Percentiles rank a stretch among this genome's conserved stretches.
Conservation (phyloP, 2,888 invertebrate genomes). For the Operophtera brumata region DNA sequence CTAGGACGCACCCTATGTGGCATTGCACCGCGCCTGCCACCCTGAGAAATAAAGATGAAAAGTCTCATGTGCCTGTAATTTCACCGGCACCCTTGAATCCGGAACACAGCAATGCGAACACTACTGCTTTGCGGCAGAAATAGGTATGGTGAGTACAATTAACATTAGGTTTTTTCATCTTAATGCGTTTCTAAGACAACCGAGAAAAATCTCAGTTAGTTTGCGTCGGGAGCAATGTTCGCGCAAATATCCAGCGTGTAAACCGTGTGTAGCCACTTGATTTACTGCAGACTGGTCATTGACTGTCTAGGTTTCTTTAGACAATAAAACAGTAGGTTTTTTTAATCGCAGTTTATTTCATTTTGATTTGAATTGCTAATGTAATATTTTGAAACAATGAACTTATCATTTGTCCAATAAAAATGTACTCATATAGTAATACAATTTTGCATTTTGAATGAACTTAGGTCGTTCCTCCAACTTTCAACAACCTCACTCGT, state of each 20-base stretch:
- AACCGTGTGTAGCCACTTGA: background rate
- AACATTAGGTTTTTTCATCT: background rate
- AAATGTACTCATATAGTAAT: background rate
- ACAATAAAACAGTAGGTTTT: background rate
- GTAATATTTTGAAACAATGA: slow-evolving; percentile 8
- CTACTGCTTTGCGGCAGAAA: no score
- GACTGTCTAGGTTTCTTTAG: slow-evolving; percentile 22
- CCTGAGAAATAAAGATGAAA: no score
- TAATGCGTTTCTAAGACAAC: background rate
- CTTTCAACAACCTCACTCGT: no score
- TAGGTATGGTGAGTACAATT: background rate
- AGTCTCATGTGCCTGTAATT: no score
- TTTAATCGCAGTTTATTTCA: background rate
- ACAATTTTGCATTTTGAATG: no score
- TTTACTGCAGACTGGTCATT: slow-evolving; percentile 15
- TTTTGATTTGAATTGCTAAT: slow-evolving; percentile 20
- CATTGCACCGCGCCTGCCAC: no score
- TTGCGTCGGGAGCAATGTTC: background rate
- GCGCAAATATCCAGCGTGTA: background rate
- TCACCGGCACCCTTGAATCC: no score
- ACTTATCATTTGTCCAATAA: background rate
- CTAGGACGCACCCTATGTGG: no score
- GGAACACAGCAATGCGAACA: background rate
- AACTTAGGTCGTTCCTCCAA: no score
- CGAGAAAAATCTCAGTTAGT: slow-evolving; percentile 10